Evolutionary conservation across 2,888 invertebrate genomes (phyloP), one percentile per base, ranked within the genome.

Genomic region (Aricia artaxerxes): DNA sequence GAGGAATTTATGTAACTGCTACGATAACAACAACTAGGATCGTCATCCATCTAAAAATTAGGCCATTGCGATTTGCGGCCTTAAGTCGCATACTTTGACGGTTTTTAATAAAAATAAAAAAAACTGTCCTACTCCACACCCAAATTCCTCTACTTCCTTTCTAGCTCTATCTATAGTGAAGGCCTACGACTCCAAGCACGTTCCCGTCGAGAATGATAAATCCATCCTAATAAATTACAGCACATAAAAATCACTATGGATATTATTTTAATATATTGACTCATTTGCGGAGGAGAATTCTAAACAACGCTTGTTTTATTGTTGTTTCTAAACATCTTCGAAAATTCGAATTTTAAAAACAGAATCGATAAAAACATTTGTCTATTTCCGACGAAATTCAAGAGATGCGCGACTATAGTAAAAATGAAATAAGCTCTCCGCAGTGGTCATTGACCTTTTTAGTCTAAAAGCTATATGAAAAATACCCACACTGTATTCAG

Each of bases 261-360:
- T 38, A 11, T 69, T 69, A 69, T 69, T 35, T 35, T 38, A 69
- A 69, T 69, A 69, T 69, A 69, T 69, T 24, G 69, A 69, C 69
- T 69, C 69, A 69, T 69, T 69, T 35, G 69, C 5, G 69, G 69
- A 35, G 69, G 13, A 38, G 69, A 69, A 69, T 69, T 69, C 69
- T 35, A 69, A 69, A 69, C 69, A 69, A 69, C 69, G 24, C 35
- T 69, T 69, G 69, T 35, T 69, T 69, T 35, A 69, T 69, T 38
- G 35, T 69, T 69, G 13, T 69, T 13, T 69, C 31, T 11, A 35
- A 69, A 69, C 35, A 64, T 31, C 2, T 11, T 4, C 1, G 24
- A 35, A 69, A 69, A 35, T 69, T 5, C 5, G 31, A 5, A 38
- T 35, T 69, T 69, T 13, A 5, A 38, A 16, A 69, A 35, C 69